Percentiles rank a stretch among this genome's conserved stretches.
Evolutionary conservation across 2,113 vertebrate genomes (phyloP).

Genomic region (Mus musculus): GRCm39 chr2:143174501-143175000

Average conservation of each 20-base stretch:
- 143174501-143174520: not conserved
- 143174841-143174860: not conserved
- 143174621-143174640: not conserved
- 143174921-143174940: not conserved
- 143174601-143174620: not conserved
- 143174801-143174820: not conserved
- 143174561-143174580: not conserved
- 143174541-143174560: not conserved
- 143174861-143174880: not conserved
- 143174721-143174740: not conserved
- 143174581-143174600: not conserved
- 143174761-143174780: not conserved
- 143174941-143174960: not conserved
- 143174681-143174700: not conserved
- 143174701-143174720: not conserved
- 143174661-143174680: not conserved
- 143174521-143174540: not conserved
- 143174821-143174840: not conserved
- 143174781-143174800: not conserved
- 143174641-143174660: not conserved
- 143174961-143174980: slow-evolving; percentile 16
- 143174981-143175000: not conserved
- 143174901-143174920: not conserved
- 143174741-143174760: not conserved
- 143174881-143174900: not conserved